These are phyloP conservation scores for Seira sanloemensis DNA, from an alignment of 2,888 invertebrate genomes.

Conservation along the genomic window DNA sequence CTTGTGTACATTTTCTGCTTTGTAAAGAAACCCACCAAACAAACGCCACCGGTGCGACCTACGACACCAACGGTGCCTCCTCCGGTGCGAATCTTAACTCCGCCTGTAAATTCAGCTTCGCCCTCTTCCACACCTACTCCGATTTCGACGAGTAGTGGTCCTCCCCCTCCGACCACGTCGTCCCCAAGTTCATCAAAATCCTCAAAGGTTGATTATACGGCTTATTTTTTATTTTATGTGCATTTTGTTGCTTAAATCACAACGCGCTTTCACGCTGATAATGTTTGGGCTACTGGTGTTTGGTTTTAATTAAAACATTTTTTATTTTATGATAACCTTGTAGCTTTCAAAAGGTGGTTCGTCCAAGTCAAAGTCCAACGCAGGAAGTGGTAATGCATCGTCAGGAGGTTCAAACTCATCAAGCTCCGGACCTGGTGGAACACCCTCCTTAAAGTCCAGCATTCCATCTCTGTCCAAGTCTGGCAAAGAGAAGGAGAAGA, in stretches of 20 bases:
- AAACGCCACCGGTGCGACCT: conserved; percentile 64
- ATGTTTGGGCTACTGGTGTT: too few relatives aligned
- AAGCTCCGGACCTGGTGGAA: conserved; percentile 46
- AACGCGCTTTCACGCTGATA: too few relatives aligned
- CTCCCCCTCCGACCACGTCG: conserved; percentile 55
- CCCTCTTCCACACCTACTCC: conserved; percentile 47
- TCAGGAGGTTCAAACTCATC: conserved; percentile 36
- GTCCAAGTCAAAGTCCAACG: conserved; percentile 66
- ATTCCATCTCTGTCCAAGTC: conserved; percentile 77
- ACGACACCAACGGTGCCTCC: conserved; percentile 65
- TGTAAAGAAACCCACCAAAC: conserved; percentile 55
- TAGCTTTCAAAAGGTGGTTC: conserved; percentile 68
- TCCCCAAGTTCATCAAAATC: conserved; percentile 77
- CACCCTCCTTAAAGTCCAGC: conserved; percentile 60
- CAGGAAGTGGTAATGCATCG: conserved; percentile 32
- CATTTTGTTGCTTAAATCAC: too few relatives aligned
- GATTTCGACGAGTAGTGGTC: conserved; percentile 47
- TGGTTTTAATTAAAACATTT: too few relatives aligned
- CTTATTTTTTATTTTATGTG: too few relatives aligned
- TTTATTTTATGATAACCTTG: conserved; percentile 29
- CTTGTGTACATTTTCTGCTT: conserved; percentile 20
- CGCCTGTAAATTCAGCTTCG: conserved; percentile 66
- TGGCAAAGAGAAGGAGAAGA: conserved; percentile 87
- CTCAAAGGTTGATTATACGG: conserved; percentile 77
- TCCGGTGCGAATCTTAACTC: conserved; percentile 72